A percentile compares a stretch with the other conserved stretches of the same genome.
Conservation (phyloP, 2,888 invertebrate genomes). For the Drosophila mercatorum region DNA sequence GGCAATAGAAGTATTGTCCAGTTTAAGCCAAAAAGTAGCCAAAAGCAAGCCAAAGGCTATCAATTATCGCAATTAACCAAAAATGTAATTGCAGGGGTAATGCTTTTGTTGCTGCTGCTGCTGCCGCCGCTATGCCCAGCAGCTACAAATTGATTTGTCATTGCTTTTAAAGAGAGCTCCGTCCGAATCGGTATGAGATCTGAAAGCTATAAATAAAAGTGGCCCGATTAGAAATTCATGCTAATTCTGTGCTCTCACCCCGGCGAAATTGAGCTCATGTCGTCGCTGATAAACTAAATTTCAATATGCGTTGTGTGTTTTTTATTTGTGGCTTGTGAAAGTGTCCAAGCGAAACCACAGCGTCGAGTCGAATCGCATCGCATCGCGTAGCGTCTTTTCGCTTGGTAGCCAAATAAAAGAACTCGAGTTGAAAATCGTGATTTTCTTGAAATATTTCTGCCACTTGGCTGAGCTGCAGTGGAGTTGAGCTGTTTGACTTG, state of each 20-base stretch:
- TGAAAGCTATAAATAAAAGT: constrained; percentile 18
- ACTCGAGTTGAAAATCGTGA: constrained; percentile 68
- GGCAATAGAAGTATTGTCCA: not conserved
- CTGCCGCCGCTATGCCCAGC: too few relatives aligned
- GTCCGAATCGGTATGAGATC: not conserved
- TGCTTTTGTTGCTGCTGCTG: too few relatives aligned
- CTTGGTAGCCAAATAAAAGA: constrained; percentile 30
- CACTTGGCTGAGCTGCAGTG: constrained; percentile 41
- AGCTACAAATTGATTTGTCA: constrained; percentile 65
- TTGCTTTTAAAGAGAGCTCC: constrained; percentile 42
- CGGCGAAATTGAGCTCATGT: constrained; percentile 57
- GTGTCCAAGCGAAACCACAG: constrained; percentile 50
- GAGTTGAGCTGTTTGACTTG: constrained; percentile 27
- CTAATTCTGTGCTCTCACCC: constrained; percentile 48
- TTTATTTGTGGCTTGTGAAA: constrained; percentile 63
- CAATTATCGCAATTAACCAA: constrained; percentile 52
- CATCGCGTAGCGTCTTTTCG: not conserved
- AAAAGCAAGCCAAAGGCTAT: constrained; percentile 15
- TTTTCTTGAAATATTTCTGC: constrained; percentile 72
- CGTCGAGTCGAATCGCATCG: not conserved
- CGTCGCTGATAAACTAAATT: constrained; percentile 46
- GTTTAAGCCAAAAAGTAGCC: constrained; percentile 40
- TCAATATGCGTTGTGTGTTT: constrained; percentile 9
- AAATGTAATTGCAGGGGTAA: not conserved
- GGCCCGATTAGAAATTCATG: constrained; percentile 44